Evolutionary conservation across 2,797 vertebrate genomes (phyloP).

Genomic region (Rhinichthys osculus): DNA sequence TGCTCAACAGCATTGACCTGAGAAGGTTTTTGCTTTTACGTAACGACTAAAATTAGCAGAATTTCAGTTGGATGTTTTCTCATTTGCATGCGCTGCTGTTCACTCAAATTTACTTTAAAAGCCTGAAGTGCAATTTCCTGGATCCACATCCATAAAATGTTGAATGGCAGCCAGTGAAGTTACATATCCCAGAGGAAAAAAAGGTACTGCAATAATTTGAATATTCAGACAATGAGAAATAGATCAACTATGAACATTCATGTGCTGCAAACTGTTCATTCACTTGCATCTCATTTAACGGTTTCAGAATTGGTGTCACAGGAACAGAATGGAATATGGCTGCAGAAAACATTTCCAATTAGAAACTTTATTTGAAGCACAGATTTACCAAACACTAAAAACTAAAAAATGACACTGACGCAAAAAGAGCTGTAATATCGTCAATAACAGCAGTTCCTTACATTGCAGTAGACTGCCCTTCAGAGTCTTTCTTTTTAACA

Average conservation of each 20-base stretch:
- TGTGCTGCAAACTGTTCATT: constrained; percentile 17
- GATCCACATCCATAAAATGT: constrained; percentile 10
- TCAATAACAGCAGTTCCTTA: not conserved
- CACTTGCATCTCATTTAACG: constrained; percentile 8
- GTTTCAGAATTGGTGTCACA: constrained; percentile 11
- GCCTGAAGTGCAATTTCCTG: not conserved
- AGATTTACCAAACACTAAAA: not conserved
- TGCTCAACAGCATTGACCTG: not conserved
- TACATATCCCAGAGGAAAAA: constrained; percentile 7
- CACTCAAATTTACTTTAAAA: constrained; percentile 27
- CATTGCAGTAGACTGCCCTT: not conserved
- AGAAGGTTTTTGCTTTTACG: not conserved
- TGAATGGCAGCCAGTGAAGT: constrained; percentile 25
- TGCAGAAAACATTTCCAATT: constrained; percentile 19
- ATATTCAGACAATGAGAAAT: constrained; percentile 22
- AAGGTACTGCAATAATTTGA: constrained; percentile 16
- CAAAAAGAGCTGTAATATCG: constrained; percentile 3
- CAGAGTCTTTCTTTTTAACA: not conserved
- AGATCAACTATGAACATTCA: constrained; percentile 17
- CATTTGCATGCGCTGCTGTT: constrained; percentile 5
- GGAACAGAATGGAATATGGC: constrained; percentile 9
- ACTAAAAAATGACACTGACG: not conserved
- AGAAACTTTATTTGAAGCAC: not conserved
- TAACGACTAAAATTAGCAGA: not conserved
- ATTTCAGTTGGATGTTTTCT: not conserved